Evolutionary conservation across 2,113 vertebrate species (phyloP), one percentile per base, ranked within the genome.

Genomic region (Pseudorasbora parva): DNA sequence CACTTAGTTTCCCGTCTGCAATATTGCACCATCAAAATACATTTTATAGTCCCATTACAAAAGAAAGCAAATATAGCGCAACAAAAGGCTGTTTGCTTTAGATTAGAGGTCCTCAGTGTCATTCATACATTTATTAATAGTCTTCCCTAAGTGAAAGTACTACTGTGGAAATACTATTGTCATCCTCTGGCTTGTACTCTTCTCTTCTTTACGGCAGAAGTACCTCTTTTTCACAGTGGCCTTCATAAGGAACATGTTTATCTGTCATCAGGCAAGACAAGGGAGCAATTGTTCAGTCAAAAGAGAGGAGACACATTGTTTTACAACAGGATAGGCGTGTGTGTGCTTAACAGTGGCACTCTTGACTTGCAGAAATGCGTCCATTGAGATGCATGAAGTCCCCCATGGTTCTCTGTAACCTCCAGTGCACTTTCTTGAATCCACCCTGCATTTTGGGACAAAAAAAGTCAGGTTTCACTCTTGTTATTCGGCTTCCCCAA

Each of bases 371-470:
- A 86, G 88, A 88, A 91, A 90, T 89, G 84, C 72, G 41, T 73
- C 90, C 82, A 94, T 92, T 94, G 86, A 93, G 92, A 93, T 94
- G 91, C 89, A 91, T 90, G 86, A 93, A 92, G 89, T 78, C 87
- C 64, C 85, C 90, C 78, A 82, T 84, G 90, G 90, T 89, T 93
- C 91, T 88, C 88, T 89, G 88, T 86, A 92, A 91, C 82, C 87
- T 91, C 84, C 78, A 78, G 85, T 75, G 83, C 81, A 84, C 89
- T 91, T 86, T 87, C 88, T 89, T 90, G 85, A 90, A 85, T 88
- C 88, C 68, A 85, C 90, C 89, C 91, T 90, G 89, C 84, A 90
- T 81, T 79, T 81, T 84, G 60, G 86, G 90, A 92, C 89, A 92
- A 91, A 91, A 91, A 91, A 91, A 91, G 90, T 92, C 90, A 90